Evolutionary conservation across 2,113 vertebrate genomes (phyloP).

Genomic region (Onychostruthus taczanowskii): DNA sequence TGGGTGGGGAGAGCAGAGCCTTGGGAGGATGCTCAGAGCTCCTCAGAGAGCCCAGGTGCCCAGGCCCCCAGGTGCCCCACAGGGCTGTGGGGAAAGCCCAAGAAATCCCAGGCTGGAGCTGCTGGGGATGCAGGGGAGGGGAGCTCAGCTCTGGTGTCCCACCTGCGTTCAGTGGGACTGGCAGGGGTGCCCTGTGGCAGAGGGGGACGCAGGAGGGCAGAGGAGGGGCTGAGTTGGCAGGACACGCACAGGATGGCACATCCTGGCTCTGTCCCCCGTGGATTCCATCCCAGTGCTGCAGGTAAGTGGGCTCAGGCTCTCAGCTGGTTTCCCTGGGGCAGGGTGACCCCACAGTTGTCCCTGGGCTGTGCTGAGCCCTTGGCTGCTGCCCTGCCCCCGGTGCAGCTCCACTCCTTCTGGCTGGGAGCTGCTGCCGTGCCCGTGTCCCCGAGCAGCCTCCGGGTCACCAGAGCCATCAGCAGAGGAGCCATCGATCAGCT

Average conservation of each 20-base stretch:
- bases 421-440: not conserved
- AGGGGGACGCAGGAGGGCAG: not conserved
- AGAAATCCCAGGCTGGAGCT: not conserved
- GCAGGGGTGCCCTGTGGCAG: not conserved
- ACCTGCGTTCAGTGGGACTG: not conserved
- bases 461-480: rapidly evolving
- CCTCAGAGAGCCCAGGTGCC: not conserved
- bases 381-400: not conserved
- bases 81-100: not conserved
- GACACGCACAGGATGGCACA: not conserved
- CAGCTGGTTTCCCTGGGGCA: rapidly evolving
- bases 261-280: not conserved
- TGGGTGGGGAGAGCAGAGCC: not conserved
- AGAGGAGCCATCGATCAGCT: rapidly evolving
- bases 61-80: not conserved
- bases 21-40: not conserved
- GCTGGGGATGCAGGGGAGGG: not conserved
- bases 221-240: not conserved
- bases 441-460: not conserved
- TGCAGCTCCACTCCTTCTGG: rapidly evolving
- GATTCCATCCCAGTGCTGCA: not conserved
- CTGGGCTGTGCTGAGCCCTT: not conserved
- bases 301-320: not conserved
- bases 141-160: not conserved
- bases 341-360: not conserved